A percentile compares a stretch with the other conserved stretches of the same genome.
phyloP scores from a whole-genome alignment of 2,797 vertebrate genomes.

The Manis javanica region DNA sequence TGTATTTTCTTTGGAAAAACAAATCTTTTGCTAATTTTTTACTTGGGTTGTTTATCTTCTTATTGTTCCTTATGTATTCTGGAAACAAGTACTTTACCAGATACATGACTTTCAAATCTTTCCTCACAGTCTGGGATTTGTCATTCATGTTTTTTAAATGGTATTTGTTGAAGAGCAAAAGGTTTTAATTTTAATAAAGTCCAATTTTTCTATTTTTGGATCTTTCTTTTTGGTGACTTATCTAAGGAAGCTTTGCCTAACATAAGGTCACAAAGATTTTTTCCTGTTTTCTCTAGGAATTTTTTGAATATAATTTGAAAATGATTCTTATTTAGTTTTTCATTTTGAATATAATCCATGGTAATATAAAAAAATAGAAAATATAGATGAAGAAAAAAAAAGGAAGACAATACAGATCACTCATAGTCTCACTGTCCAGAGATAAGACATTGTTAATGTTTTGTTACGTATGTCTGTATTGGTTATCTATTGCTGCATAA shows the following conservation, averaged over 20 bases:
- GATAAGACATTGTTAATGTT: neutral
- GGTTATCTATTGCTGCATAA: neutral
- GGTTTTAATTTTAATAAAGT: conserved; percentile 33
- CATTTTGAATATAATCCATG: neutral
- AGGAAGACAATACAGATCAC: neutral
- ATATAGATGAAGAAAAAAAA: neutral
- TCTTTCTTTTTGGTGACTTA: neutral
- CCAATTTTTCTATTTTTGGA: neutral
- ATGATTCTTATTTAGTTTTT: neutral
- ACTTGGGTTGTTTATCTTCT: neutral
- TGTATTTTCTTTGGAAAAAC: neutral
- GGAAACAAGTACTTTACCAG: neutral
- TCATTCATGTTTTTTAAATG: neutral
- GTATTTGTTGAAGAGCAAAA: neutral
- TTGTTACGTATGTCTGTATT: neutral
- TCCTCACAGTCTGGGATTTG: neutral
- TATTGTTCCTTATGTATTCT: neutral
- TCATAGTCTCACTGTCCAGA: neutral
- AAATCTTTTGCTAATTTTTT: neutral
- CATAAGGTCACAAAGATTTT: neutral
- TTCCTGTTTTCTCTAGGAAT: neutral
- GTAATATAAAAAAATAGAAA: neutral
- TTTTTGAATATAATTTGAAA: conserved; percentile 10
- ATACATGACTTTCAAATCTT: neutral
- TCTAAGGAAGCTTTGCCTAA: conserved; percentile 34